A percentile compares a stretch with the other conserved stretches of the same genome.
Conservation (phyloP, 2,888 invertebrate species). For the Leptopilina syphax region DNA sequence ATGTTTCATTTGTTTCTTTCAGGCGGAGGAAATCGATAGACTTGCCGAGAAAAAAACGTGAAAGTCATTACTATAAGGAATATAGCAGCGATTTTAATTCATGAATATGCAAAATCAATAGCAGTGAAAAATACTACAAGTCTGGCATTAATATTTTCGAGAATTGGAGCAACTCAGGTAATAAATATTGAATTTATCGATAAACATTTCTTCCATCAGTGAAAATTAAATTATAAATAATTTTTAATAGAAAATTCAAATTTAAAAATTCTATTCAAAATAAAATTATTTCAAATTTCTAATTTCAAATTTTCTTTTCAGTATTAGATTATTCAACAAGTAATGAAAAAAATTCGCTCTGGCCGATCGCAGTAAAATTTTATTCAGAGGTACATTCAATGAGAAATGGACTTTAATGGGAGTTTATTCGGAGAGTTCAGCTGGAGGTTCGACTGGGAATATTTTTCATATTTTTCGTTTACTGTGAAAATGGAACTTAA, state of each 20-base stretch:
- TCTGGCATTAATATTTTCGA: conserved; percentile 49
- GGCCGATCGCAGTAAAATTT: conserved; percentile 57
- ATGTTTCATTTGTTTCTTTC: background rate
- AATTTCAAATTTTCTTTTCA: background rate
- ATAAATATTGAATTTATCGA: background rate
- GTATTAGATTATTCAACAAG: conserved; percentile 43
- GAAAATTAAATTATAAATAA: no score
- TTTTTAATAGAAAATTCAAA: background rate
- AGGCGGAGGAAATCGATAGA: conserved; percentile 56
- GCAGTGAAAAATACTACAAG: conserved; percentile 56
- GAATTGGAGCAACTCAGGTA: conserved; percentile 50
- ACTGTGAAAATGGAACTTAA: conserved; percentile 51
- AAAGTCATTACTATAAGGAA: conserved; percentile 55
- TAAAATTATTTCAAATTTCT: background rate
- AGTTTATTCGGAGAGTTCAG: conserved; percentile 57
- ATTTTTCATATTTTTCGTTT: conserved; percentile 59
- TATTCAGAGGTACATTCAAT: conserved; percentile 54
- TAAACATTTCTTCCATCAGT: no score
- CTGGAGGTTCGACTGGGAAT: conserved; percentile 49
- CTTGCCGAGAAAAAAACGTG: conserved; percentile 55
- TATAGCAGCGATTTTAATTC: conserved; percentile 54
- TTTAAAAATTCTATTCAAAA: background rate
- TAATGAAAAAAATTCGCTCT: conserved; percentile 43
- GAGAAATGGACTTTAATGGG: conserved; percentile 60
- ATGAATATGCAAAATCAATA: conserved; percentile 53